A percentile compares a stretch with the other conserved stretches of the same genome.
phyloP scores from a whole-genome alignment of 2,888 invertebrate genomes.

The Trissolcus japonicus region DNA sequence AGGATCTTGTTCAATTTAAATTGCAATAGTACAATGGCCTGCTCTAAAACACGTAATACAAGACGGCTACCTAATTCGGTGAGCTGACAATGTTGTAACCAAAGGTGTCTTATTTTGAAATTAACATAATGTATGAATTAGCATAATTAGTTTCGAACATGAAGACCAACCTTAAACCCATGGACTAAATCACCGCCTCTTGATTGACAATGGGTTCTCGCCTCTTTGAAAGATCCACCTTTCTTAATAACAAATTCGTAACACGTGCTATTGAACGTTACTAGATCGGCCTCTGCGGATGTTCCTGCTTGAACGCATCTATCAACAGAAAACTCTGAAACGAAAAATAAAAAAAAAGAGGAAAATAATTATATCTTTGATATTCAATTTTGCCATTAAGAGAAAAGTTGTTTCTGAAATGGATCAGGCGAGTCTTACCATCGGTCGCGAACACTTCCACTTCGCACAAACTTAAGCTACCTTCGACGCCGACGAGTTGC shows the following conservation, averaged over 20 bases:
- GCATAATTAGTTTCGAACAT: too few species aligned
- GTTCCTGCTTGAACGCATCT: constrained; percentile 86
- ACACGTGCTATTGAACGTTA: constrained; percentile 90
- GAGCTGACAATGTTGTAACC: constrained; percentile 2
- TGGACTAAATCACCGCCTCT: constrained; percentile 86
- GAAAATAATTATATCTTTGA: too few species aligned
- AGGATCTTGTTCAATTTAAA: too few species aligned
- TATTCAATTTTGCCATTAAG: neutral
- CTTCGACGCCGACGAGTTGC: constrained; percentile 93
- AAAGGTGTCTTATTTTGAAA: neutral
- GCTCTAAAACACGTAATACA: too few species aligned
- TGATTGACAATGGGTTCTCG: constrained; percentile 85
- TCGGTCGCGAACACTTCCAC: constrained; percentile 95
- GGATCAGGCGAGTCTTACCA: constrained; percentile 78
- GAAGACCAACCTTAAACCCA: constrained; percentile 79
- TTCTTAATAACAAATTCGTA: constrained; percentile 91
- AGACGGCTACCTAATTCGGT: too few species aligned
- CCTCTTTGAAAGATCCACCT: constrained; percentile 90
- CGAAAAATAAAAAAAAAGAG: constrained; percentile 63
- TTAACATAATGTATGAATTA: neutral
- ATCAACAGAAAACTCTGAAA: constrained; percentile 88
- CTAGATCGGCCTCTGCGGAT: constrained; percentile 87
- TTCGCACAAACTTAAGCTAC: constrained; percentile 92
- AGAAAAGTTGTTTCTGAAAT: neutral
- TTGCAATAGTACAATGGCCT: neutral